phyloP scores from a whole-genome alignment of 2,797 vertebrate genomes.

The Amphiprion clarkii region DNA sequence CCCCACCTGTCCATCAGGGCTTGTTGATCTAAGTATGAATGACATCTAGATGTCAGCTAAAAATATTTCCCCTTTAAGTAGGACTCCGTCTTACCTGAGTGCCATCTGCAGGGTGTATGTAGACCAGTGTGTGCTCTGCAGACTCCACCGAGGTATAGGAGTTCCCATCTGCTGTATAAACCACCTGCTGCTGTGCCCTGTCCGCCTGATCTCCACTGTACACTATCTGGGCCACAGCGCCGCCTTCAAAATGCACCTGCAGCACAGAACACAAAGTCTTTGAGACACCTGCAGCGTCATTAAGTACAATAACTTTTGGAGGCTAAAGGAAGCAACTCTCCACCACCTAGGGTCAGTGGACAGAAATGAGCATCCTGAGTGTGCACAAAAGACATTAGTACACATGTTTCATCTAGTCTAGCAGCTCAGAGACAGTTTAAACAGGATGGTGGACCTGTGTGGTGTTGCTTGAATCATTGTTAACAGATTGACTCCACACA shows the following conservation, averaged over 20 bases:
- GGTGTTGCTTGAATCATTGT: conserved; percentile 72
- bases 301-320: not conserved
- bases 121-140: conserved; percentile 96
- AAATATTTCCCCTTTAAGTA: not conserved
- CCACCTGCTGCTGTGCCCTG: conserved; percentile 93
- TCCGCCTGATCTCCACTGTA: conserved; percentile 94
- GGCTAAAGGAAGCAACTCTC: not conserved
- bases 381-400: not conserved
- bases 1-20: not conserved
- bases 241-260: conserved; percentile 95
- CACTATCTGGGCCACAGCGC: conserved; percentile 95
- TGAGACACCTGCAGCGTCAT: not conserved
- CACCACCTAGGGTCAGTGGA: not conserved
- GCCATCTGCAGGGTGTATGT: conserved; percentile 97
- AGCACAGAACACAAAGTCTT: conserved; percentile 5
- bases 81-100: conserved; percentile 87
- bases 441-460: conserved; percentile 77
- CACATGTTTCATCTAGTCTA: not conserved
- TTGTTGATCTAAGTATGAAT: not conserved
- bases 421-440: not conserved
- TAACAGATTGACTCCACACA: conserved; percentile 83
- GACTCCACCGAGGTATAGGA: conserved; percentile 97
- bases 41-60: not conserved
- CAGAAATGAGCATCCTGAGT: too few species aligned
- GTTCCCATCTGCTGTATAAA: conserved; percentile 94